Base-by-base conservation (phyloP, 2,888 invertebrate genomes). In the Nysson spinosus region DNA sequence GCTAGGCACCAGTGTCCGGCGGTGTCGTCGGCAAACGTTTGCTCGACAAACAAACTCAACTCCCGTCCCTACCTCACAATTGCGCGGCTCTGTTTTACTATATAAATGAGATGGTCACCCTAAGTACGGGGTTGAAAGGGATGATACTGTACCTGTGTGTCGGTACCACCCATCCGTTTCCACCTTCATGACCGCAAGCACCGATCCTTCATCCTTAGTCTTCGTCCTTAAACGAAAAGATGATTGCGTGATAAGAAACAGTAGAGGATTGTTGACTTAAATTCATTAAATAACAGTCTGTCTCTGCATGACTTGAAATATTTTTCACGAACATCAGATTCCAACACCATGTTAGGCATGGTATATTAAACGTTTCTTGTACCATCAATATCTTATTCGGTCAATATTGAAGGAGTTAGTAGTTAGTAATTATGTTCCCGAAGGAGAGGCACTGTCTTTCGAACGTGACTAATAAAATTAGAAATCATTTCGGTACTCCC, bases 11-110 rank as follows among this genome's bases (percentile, higher is more conserved):
- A 82, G 84, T 85, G 86, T 85, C 84, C 85, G 76, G 82, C 84
- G 85, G 86, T 87, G 86, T 87, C 87, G 85, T 85, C 82, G 83
- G 83, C 86, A 87, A 87, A 87, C 87, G 86, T 87, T 87, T 87
- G 81, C 85, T 83, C 82, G 82, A 81, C 85, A 87, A 87, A 87
- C 86, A 87, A 86, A 85, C 83, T 84, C 80, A 73, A 80, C 84
- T 81, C 76, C 69, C 78, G 66, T 66, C 71, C 56, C 70, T 63
- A 72, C 75, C 74, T 57, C 77, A 67, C 79, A 69, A 66, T 77
- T 76, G 72, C 72, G 74, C 76, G 75, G 74, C 76, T 81, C 76
- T 77, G 77, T 84, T 85, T 83, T 79, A 80, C 75, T 80, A 72
- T 79, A 80, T 79, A 83, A 83, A 82, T 81, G 82, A 83, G 83